Evolutionary conservation across 2,888 invertebrate genomes (phyloP).

Genomic region (Macrosiphum euphorbiae): DNA sequence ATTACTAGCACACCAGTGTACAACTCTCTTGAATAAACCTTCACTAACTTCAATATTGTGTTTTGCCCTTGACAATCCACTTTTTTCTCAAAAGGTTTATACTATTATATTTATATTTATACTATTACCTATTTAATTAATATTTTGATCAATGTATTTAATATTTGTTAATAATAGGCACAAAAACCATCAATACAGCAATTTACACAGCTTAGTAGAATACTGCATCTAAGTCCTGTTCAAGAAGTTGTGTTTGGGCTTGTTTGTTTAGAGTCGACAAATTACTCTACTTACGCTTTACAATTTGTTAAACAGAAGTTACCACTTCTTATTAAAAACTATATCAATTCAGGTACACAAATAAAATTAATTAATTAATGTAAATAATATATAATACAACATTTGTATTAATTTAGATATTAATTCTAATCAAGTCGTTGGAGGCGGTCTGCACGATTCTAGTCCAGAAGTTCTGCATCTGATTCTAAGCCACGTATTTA

Average conservation of each 20-base stretch:
- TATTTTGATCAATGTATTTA: not conserved
- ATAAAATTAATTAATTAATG: not conserved
- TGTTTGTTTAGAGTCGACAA: constrained; percentile 85
- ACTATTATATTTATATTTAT: constrained; percentile 14
- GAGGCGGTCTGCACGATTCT: constrained; percentile 90
- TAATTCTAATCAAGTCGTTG: constrained; percentile 76
- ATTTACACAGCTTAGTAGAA: constrained; percentile 86
- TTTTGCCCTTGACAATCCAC: constrained; percentile 80
- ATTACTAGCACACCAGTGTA: constrained; percentile 83
- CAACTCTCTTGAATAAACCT: constrained; percentile 84
- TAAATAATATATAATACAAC: not conserved
- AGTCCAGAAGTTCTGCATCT: constrained; percentile 84
- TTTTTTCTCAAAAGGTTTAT: constrained; percentile 19
- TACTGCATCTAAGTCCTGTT: constrained; percentile 86
- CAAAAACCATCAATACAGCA: constrained; percentile 73
- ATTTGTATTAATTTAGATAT: constrained; percentile 72
- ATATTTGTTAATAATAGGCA: constrained; percentile 40
- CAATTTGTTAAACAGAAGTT: constrained; percentile 86
- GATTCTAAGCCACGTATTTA: constrained; percentile 69
- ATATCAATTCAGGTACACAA: constrained; percentile 81
- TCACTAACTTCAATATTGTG: constrained; percentile 90
- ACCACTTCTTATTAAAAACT: constrained; percentile 87
- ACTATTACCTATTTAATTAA: not conserved
- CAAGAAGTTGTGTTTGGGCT: constrained; percentile 93
- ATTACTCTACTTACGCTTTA: constrained; percentile 79